phyloP scores from a whole-genome alignment of 2,797 vertebrate species.

The Eutrigla gurnardus region DNA sequence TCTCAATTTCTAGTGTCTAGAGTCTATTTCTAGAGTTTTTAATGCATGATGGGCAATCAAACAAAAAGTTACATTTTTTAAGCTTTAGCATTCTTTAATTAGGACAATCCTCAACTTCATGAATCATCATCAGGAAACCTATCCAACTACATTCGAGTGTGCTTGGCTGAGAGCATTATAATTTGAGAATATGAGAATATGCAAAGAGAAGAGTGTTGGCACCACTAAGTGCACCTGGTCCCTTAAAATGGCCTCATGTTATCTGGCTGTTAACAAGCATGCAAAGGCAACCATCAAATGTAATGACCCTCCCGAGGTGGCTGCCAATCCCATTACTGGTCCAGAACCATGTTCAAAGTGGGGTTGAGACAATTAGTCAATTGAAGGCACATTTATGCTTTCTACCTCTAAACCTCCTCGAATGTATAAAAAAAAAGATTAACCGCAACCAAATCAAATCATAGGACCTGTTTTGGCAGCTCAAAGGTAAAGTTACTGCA shows the following conservation, averaged over 20 bases:
- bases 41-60: constrained; percentile 61
- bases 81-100: neutral
- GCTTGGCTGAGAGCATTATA: neutral
- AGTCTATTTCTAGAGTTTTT: constrained; percentile 41
- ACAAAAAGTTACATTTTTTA: constrained; percentile 21
- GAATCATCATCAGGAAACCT: neutral
- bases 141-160: neutral
- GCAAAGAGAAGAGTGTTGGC: constrained; percentile 33
- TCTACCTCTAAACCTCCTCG: constrained; percentile 2
- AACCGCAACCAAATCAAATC: neutral
- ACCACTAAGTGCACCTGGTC: constrained; percentile 58
- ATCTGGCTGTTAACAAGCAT: constrained; percentile 66
- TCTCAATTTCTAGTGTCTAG: constrained; percentile 60
- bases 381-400: constrained; percentile 11
- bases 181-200: constrained; percentile 43
- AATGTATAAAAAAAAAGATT: constrained; percentile 8
- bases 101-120: neutral
- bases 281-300: constrained; percentile 59
- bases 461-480: neutral
- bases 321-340: constrained; percentile 57
- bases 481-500: neutral
- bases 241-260: constrained; percentile 62
- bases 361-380: neutral
- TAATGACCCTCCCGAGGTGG: constrained; percentile 63
- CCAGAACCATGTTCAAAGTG: constrained; percentile 55